Base-by-base conservation (phyloP, 2,113 vertebrate species). In the Morone saxatilis region DNA sequence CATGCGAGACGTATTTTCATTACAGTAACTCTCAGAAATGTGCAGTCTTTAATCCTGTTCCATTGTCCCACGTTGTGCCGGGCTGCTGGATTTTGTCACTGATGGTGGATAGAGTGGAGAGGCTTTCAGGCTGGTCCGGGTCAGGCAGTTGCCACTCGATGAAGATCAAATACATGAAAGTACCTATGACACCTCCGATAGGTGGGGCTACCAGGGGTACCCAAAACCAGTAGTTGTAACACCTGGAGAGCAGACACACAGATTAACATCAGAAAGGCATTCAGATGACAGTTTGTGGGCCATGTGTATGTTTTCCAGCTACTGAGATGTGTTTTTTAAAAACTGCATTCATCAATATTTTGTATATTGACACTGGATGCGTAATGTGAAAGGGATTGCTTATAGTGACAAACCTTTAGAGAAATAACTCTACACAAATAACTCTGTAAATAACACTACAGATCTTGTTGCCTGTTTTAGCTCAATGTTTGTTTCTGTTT, bases 161-260 rank as follows among this genome's bases (percentile, higher is more conserved):
- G 88, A 96, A 94, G 81, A 93, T 54, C 71, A 91, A 20, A 79
- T 96, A 96, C 5, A 93, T 78, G 11, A 90, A 67, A 10, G 81
- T 70, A 3, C 95, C 95, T 1, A 92, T 4, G 36, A 95, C 8
- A 0, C 68, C 93, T 11, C 95, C 95, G 0, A 95, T 2, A 74
- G 85, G 80, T 4, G 96, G 96, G 14, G 94, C 95, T 65, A 96
- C 87, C 56, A 96, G 1, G 0, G 96, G 96, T 0, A 96, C 93
- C 95, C 95, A 96, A 89, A 96, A 96, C 94, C 94, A 96, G 88
- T 96, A 95, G 84, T 94, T 89, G 84, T 91, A 94, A 76, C 94
- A 95, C 86, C 95, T 95, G 88, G 22, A 80, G 54, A 80, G 19
- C 13, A 80, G 70, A 84, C 36, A 48, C 12, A 1, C 17, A 71